Evolutionary conservation across 1,140 invertebrate species (phyloP).

Genomic region (Orius insidiosus): DNA sequence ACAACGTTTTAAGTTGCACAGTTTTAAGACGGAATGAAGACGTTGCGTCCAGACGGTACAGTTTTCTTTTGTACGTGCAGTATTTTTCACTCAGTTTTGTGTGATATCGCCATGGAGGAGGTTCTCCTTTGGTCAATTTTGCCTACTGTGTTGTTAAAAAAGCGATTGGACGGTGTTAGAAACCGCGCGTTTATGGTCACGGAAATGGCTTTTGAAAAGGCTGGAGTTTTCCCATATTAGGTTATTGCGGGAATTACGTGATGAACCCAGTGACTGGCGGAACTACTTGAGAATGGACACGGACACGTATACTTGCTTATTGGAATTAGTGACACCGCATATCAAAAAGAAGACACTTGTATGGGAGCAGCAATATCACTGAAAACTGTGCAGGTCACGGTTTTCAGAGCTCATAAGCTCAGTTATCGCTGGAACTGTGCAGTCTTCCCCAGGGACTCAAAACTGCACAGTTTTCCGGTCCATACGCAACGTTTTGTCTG

Average conservation of each 20-base stretch:
- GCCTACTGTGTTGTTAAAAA: slow-evolving; percentile 1
- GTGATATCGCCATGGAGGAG: slow-evolving; percentile 3
- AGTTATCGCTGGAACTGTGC: no score
- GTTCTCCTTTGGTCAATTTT: slow-evolving; percentile 4
- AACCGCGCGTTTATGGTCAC: neutral
- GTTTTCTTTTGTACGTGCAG: no score
- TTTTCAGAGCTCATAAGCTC: no score
- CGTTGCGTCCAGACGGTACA: slow-evolving; percentile 1
- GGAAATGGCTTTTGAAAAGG: slow-evolving; percentile 6
- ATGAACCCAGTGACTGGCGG: no score
- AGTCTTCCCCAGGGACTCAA: no score
- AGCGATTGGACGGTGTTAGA: slow-evolving; percentile 1
- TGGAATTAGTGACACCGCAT: neutral
- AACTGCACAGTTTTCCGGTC: no score
- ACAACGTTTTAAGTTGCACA: neutral
- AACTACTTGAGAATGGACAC: neutral
- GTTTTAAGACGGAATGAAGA: slow-evolving; percentile 2
- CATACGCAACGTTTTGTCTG: no score
- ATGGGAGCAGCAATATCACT: neutral
- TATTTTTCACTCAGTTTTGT: slow-evolving; percentile 5
- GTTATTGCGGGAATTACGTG: neutral
- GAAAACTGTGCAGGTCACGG: no score
- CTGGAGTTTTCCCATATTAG: slow-evolving; percentile 5
- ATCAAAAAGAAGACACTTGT: neutral
- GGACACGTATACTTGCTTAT: neutral